Base-by-base conservation (phyloP, 2,888 invertebrate species). In the Drosophila sordidapex region DNA sequence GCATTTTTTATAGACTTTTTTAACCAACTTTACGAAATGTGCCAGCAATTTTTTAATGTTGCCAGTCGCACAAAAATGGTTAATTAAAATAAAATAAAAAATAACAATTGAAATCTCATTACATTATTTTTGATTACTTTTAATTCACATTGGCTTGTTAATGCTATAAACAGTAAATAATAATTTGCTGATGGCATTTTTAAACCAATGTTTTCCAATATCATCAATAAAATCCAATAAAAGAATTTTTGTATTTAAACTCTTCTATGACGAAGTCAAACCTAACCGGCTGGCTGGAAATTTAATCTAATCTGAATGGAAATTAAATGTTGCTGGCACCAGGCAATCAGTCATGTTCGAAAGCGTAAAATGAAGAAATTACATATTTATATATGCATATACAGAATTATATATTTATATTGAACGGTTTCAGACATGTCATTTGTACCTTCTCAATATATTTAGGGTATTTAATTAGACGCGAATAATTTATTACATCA, bases 111-210 rank as follows among this genome's bases (percentile, higher is more conserved):
- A 79, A 74, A 74, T 74, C 35, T 33, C 70, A 70, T 79, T 70
- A 66, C 62, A 66, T 76, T 70, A 71, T 60, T 70, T 67, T 67
- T 57, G 46, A 77, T 80, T 76, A 80, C 52, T 61, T 67, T 74
- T 57, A 29, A 64, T 38, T 38, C 56, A 38, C 35, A 36, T 49
- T 8, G n/a, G 27, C 52, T 29, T 54, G n/a, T 35, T 63, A 38
- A 49, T 33, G 33, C 5, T 56, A 8, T 38, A n/a, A 58, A 40
- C 43, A 62, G 53, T 57, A 66, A 80, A 77, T 75, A 52, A 59
- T 56, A 62, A 57, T 59, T 70, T 56, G 46, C 54, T n/a, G 31
- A 10, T 61, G 58, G 52, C 51, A 70, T 56, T 59, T 70, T 58
- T 15, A 15, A 56, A n/a, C 38, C 64, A 61, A 58, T 58, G 56